phyloP scores from a whole-genome alignment of 2,113 vertebrate species.

The Sinocyclocheilus anshuiensis region DNA sequence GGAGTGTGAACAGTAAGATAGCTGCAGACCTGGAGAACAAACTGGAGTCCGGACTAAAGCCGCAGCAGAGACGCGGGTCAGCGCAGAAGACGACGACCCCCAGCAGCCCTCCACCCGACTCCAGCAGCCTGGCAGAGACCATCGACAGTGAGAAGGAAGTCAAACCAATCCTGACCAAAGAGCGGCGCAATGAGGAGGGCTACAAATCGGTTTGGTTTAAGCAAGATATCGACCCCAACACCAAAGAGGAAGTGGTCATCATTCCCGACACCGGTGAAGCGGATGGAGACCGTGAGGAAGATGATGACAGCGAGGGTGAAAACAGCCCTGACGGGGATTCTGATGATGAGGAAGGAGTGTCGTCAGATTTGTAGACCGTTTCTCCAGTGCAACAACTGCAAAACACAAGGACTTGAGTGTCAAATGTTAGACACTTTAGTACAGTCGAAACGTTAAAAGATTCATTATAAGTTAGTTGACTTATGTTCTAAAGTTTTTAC shows the following conservation, averaged over 20 bases:
- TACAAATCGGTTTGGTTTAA: constrained; percentile 85
- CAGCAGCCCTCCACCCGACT: neutral
- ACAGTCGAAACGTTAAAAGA: neutral
- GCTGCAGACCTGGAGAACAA: constrained; percentile 32
- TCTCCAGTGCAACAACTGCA: neutral
- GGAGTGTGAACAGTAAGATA: constrained; percentile 41
- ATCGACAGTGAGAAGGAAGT: constrained; percentile 74
- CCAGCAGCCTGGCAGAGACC: constrained; percentile 54
- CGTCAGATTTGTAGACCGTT: neutral
- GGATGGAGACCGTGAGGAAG: constrained; percentile 61
- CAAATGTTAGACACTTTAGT: neutral
- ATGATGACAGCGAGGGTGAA: constrained; percentile 28
- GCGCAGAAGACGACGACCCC: neutral
- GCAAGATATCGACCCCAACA: constrained; percentile 75
- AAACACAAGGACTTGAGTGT: neutral
- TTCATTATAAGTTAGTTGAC: neutral
- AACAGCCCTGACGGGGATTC: constrained; percentile 20
- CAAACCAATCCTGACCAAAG: constrained; percentile 83
- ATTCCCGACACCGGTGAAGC: constrained; percentile 68
- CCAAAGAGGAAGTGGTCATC: constrained; percentile 76
- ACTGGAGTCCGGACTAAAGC: neutral
- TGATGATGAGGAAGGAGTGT: neutral
- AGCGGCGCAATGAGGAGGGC: constrained; percentile 74
- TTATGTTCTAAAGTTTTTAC: neutral
- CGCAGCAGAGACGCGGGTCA: neutral